Conservation (phyloP, 2,113 vertebrate species). For the Rhombomys opimus region DNA sequence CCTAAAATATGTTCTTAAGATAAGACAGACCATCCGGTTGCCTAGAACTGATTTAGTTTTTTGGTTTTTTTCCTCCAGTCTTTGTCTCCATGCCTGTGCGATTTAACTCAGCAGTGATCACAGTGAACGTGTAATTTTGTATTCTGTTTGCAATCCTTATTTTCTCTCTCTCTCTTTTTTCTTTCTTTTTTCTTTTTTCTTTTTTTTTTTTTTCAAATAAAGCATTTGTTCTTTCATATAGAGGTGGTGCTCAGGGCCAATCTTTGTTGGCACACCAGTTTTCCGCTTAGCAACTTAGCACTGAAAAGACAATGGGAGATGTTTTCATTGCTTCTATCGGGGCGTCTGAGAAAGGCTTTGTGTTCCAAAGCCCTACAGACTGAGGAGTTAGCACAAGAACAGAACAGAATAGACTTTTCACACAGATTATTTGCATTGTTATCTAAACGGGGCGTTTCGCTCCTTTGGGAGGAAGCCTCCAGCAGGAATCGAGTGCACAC, state of each 20-base stretch:
- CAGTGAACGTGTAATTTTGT: not conserved
- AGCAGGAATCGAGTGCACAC: accelerated
- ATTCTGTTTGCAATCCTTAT: slow-evolving; percentile 40
- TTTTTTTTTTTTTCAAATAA: not conserved
- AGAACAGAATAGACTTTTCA: slow-evolving; percentile 54
- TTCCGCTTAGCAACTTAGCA: not conserved
- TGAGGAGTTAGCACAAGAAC: not conserved
- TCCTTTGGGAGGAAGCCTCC: not conserved
- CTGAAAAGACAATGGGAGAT: slow-evolving; percentile 33
- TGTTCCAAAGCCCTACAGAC: slow-evolving; percentile 10
- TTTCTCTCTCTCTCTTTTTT: not conserved
- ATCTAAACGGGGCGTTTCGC: not conserved
- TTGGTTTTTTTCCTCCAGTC: not conserved
- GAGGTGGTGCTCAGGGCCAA: slow-evolving; percentile 25
- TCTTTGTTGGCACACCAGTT: slow-evolving; percentile 13
- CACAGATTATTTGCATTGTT: not conserved
- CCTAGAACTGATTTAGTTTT: not conserved
- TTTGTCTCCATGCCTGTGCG: not conserved
- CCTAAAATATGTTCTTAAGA: slow-evolving; percentile 2
- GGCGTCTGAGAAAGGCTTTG: slow-evolving; percentile 49
- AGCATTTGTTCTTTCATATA: slow-evolving; percentile 48
- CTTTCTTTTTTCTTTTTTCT: not conserved
- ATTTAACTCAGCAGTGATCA: not conserved
- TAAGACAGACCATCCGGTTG: slow-evolving; percentile 18
- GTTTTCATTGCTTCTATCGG: not conserved